Percentiles rank a stretch among this genome's conserved stretches.
phyloP scores from a whole-genome alignment of 2,797 vertebrate species.

The Iguana delicatissima region DNA sequence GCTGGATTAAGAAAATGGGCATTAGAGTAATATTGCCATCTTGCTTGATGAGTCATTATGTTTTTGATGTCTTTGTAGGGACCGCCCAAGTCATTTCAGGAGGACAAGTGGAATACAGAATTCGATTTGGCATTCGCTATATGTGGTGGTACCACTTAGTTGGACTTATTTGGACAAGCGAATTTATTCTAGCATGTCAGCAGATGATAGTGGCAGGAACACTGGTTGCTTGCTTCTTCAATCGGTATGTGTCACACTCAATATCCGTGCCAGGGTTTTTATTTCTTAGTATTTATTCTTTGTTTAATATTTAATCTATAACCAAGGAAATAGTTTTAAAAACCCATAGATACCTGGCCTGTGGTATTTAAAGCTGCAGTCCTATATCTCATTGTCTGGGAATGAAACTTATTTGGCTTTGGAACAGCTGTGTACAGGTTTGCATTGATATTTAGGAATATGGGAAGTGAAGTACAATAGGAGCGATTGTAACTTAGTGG shows the following conservation, averaged over 20 bases:
- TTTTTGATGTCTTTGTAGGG: conserved; percentile 71
- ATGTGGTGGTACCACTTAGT: conserved; percentile 85
- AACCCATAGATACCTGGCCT: background rate
- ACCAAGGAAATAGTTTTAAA: background rate
- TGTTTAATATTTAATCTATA: background rate
- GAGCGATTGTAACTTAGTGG: background rate
- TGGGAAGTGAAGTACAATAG: conserved; percentile 16
- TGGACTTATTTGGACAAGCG: conserved; percentile 84
- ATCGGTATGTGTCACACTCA: conserved; percentile 76
- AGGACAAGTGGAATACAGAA: conserved; percentile 80
- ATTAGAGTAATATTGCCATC: background rate
- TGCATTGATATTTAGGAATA: conserved; percentile 12
- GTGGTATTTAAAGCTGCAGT: background rate
- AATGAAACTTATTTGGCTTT: background rate
- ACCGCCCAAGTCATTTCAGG: conserved; percentile 70
- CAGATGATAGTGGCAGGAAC: conserved; percentile 80
- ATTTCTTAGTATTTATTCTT: conserved; percentile 33
- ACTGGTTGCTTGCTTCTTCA: conserved; percentile 81
- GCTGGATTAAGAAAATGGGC: conserved; percentile 12
- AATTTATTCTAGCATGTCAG: conserved; percentile 84
- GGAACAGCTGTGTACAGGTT: background rate
- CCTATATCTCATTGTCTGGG: background rate
- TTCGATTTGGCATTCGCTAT: conserved; percentile 77
- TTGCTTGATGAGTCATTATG: conserved; percentile 10
- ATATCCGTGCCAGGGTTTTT: background rate